These are phyloP conservation scores for Corydoras sp. DNA, from an alignment of 2,113 vertebrate species.

Conservation along the genomic window DNA sequence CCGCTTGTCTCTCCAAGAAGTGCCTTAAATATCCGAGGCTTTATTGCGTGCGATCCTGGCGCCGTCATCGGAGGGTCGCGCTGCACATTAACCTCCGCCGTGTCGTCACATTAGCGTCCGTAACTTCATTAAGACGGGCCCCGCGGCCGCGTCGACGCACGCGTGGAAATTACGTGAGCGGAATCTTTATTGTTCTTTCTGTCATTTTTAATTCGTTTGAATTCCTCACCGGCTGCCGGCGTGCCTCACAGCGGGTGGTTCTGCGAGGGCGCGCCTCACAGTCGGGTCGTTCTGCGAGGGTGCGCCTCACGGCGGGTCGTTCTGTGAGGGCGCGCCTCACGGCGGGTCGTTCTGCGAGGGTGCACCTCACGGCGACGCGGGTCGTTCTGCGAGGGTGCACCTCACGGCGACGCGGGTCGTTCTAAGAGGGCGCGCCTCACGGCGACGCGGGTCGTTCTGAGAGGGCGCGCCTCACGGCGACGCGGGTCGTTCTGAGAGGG, in stretches of 20 bases:
- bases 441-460: no score
- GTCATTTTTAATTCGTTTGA: background rate
- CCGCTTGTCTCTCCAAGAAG: slow-evolving; percentile 31
- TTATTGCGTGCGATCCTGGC: slow-evolving; percentile 15
- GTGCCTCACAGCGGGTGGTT: slow-evolving; percentile 1
- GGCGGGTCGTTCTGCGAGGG: no score
- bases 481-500: no score
- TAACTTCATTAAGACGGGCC: slow-evolving; percentile 34
- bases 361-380: no score
- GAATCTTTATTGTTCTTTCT: slow-evolving; percentile 16
- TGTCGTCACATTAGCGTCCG: slow-evolving; percentile 31
- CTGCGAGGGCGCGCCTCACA: no score
- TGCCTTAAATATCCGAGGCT: slow-evolving; percentile 26
- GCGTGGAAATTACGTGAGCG: slow-evolving; percentile 3
- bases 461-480: no score
- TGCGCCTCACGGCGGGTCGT: no score
- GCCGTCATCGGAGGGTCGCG: slow-evolving; percentile 22
- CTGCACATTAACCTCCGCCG: slow-evolving; percentile 36
- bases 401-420: no score
- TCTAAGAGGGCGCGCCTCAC: no score
- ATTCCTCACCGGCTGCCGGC: slow-evolving; percentile 32
- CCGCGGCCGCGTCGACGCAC: slow-evolving; percentile 8
- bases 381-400: no score
- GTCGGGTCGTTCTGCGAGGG: no score
- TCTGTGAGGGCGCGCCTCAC: no score